Percentiles rank a stretch among this genome's conserved stretches.
These are phyloP conservation scores for Probosciger aterrimus DNA, from an alignment of 2,113 vertebrate species.

Conservation along the genomic window DNA sequence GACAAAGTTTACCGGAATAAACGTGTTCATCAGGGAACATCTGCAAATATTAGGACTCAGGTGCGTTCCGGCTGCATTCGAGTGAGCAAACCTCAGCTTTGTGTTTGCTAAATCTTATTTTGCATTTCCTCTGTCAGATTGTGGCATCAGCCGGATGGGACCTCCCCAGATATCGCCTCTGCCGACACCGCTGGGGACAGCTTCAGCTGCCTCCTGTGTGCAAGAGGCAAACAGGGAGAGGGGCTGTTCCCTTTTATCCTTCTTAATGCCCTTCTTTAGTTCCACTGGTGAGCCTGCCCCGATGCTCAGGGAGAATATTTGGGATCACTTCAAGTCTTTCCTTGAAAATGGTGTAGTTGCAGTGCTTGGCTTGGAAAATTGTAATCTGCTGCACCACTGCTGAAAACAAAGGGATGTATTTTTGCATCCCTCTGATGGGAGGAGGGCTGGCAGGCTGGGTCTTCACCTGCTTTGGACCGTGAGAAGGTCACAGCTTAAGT, in stretches of 20 bases:
- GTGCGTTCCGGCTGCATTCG: not conserved
- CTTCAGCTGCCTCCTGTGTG: not conserved
- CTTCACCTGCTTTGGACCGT: not conserved
- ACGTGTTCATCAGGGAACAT: accelerated
- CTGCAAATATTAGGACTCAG: not conserved
- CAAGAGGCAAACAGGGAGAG: not conserved
- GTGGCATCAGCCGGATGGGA: not conserved
- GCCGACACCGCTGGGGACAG: not conserved
- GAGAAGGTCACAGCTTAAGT: not conserved
- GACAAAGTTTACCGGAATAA: not conserved
- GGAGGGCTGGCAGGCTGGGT: not conserved
- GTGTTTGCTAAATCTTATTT: not conserved
- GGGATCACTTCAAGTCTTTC: not conserved
- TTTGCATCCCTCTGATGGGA: not conserved
- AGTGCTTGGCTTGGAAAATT: not conserved
- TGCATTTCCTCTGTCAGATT: not conserved
- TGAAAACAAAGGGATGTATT: not conserved
- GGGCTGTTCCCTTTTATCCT: not conserved
- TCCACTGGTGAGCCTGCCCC: not conserved
- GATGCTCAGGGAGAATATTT: not conserved
- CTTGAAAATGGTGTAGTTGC: not conserved
- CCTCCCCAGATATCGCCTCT: not conserved
- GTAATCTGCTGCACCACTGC: not conserved
- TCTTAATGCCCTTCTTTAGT: not conserved
- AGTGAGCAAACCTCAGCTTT: not conserved